Base-by-base conservation (phyloP, 2,113 vertebrate genomes). In the Cryptotis parvus region DNA sequence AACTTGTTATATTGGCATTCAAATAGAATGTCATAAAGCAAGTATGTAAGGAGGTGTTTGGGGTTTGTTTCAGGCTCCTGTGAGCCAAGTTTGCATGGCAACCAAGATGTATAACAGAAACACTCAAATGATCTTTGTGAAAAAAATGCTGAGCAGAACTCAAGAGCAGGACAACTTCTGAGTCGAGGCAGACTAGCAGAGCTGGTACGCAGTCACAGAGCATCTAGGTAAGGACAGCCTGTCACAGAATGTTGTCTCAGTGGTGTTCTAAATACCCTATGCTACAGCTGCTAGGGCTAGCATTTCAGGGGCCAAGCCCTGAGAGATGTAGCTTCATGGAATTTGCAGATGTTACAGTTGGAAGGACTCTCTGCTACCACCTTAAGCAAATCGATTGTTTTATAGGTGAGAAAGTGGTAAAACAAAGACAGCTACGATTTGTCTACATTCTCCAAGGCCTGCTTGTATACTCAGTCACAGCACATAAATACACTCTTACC, bases 41-140 rank as follows among this genome's bases (percentile, higher is more conserved):
- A 98, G 96, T 98, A 98, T 98, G 98, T 98, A 98, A 98, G 97
- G 97, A 98, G 97, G 98, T 98, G 97, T 98, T 98, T 98, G 97
- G 97, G 97, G 97, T 98, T 98, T 98, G 97, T 98, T 97, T 97
- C 97, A 97, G 97, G 84, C 85, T 0, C 69, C 79, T 92, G 92
- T 7, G 95, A 98, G 98, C 98, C 98, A 98, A 98, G 98, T 98
- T 98, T 98, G 89, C 98, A 97, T 98, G 97, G 97, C 96, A 98
- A 98, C 98, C 96, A 95, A 97, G 97, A 97, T 96, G 96, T 97
- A 95, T 98, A 98, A 97, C 97, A 98, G 97, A 98, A 98, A 98
- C 97, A 98, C 77, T 97, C 96, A 94, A 96, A 96, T 92, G 92
- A 96, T 97, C 97, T 97, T 97, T 96, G 95, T 97, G 95, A 97